These are phyloP conservation scores for Falco berigora DNA, from an alignment of 2,797 vertebrate species.

Conservation along the genomic window DNA sequence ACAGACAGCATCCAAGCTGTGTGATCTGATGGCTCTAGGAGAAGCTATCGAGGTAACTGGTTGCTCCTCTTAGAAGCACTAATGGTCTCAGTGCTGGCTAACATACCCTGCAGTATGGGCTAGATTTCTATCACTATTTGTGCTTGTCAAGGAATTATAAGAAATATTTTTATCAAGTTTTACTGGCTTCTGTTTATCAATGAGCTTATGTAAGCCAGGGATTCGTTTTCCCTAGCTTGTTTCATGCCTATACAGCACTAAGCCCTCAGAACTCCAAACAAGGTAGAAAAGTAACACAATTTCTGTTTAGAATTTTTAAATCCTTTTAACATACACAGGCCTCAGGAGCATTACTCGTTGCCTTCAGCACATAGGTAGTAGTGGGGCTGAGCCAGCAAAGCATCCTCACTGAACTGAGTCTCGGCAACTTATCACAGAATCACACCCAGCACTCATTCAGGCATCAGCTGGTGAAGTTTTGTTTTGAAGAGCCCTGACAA, in stretches of 20 bases:
- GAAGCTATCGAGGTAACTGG: background rate
- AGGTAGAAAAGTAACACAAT: background rate
- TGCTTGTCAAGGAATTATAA: background rate
- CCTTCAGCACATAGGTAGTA: background rate
- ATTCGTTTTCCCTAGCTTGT: background rate
- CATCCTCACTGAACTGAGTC: background rate
- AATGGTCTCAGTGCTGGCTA: background rate
- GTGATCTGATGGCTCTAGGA: background rate
- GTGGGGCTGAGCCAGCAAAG: background rate
- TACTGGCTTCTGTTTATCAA: background rate
- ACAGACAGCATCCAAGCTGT: background rate
- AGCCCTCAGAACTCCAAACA: background rate
- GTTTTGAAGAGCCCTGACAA: background rate
- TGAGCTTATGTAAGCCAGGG: background rate
- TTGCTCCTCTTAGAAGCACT: background rate
- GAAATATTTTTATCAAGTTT: background rate
- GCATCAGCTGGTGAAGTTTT: background rate
- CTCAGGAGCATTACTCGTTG: background rate
- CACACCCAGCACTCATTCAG: background rate
- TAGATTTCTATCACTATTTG: background rate
- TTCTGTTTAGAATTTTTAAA: accelerated
- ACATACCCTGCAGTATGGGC: background rate
- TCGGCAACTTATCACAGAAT: background rate
- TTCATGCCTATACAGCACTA: background rate
- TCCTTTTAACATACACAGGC: background rate